A percentile compares a stretch with the other conserved stretches of the same genome.
These are phyloP conservation scores for Erynnis tages DNA, from an alignment of 2,888 invertebrate species.

Conservation along the genomic window DNA sequence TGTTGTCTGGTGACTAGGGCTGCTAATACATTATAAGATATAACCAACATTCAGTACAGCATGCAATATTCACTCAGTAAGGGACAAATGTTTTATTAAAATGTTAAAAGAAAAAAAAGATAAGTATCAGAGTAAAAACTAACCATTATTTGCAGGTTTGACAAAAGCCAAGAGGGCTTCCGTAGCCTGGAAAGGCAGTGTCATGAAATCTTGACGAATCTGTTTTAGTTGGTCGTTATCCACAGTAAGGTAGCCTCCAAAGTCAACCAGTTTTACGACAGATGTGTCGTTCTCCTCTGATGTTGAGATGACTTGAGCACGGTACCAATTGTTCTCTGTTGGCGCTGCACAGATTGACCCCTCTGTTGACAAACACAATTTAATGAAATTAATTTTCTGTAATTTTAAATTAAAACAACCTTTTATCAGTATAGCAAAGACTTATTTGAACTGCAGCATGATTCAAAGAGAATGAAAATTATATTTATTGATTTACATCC, in stretches of 20 bases:
- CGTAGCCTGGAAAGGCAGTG: conserved; percentile 97
- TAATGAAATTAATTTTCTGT: too few relatives aligned
- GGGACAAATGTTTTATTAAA: too few relatives aligned
- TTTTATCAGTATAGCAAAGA: too few relatives aligned
- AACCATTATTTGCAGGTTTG: conserved; percentile 87
- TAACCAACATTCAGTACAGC: too few relatives aligned
- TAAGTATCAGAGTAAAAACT: conserved; percentile 29
- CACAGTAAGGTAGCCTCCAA: conserved; percentile 94
- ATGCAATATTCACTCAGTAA: too few relatives aligned
- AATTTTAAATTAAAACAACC: too few relatives aligned
- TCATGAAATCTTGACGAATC: conserved; percentile 96
- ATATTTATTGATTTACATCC: too few relatives aligned
- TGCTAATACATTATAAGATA: too few relatives aligned
- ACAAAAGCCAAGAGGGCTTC: conserved; percentile 97
- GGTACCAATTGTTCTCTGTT: conserved; percentile 92
- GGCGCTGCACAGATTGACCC: conserved; percentile 95
- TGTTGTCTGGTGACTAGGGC: too few relatives aligned
- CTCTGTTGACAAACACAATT: conserved; percentile 72
- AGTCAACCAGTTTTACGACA: conserved; percentile 95
- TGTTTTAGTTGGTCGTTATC: conserved; percentile 91
- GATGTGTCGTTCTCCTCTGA: conserved; percentile 87
- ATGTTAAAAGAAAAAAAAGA: not conserved
- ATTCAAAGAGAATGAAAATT: too few relatives aligned
- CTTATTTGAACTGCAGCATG: too few relatives aligned
- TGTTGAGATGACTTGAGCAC: conserved; percentile 89